Base-by-base conservation (phyloP, 2,113 vertebrate species). In the Lepidothrix coronata region DNA sequence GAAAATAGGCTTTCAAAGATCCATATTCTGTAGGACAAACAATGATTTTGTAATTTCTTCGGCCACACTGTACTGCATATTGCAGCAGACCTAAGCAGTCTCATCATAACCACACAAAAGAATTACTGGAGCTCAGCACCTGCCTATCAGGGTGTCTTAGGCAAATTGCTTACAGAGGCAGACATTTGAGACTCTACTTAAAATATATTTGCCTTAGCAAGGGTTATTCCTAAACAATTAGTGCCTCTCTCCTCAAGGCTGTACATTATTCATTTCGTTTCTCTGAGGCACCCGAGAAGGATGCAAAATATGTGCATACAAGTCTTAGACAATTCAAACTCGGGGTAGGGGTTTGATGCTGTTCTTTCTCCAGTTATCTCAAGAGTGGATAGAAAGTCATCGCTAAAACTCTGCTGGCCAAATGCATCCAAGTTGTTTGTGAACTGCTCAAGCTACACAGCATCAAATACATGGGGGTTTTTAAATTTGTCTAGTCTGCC, bases 401-500 rank as follows among this genome's bases (percentile, higher is more conserved):
- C 30, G 21, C 41, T 63, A 57, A 48, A 85, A 66, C 13, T 54
- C 39, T 57, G 17, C 41, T 79, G 58, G 41, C 41, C 51, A 67
- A 76, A 79, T 15, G 6, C 35, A 85, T 6, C 52, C 0, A 0
- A 23, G 14, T 5, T 7, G 55, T n/a, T 43, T 0, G 0, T 52
- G 37, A 88, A 20, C 59, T 61, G 22, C 55, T 68, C 30, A 46
- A 75, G 27, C 19, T 54, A 31, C 37, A 73, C 14, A 52, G 65
- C 30, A 65, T 52, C 37, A 78, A 63, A 59, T 33, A 19, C 8
- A 24, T 5, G 12, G 37, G 13, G 14, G 5, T 6, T 48, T 48
- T 77, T 23, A 30, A 46, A 80, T 66, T 52, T 91, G 10, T 46
- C 17, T 31, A 71, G 73, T 37, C 24, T 84, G 59, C 35, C 57